A percentile compares a stretch with the other conserved stretches of the same genome.
Evolutionary conservation across 2,113 vertebrate species (phyloP).

Genomic region (Petrocephalus microphthalmus): DNA sequence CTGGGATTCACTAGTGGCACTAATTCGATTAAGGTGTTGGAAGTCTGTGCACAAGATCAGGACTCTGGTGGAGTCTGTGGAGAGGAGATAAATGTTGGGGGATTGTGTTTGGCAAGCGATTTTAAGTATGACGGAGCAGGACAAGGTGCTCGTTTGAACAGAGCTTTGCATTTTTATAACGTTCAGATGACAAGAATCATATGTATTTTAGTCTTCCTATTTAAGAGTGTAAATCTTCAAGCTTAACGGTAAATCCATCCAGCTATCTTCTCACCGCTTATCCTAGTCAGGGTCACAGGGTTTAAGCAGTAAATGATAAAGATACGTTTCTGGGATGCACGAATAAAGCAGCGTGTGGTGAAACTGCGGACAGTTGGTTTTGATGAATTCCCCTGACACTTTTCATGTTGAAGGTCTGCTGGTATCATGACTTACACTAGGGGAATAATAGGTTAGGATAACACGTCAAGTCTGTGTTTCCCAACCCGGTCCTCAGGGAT

Average conservation of each 20-base stretch:
- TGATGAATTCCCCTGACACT: neutral
- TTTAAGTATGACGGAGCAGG: neutral
- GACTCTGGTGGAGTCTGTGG: neutral
- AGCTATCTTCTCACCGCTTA: neutral
- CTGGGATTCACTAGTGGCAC: neutral
- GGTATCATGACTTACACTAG: neutral
- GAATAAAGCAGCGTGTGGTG: neutral
- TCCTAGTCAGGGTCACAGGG: neutral
- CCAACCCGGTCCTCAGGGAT: neutral
- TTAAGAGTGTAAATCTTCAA: neutral
- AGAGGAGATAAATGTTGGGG: neutral
- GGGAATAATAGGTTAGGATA: neutral
- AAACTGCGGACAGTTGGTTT: neutral
- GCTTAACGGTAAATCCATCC: neutral
- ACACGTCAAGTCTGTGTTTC: neutral
- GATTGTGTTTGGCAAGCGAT: neutral
- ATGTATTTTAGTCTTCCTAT: neutral
- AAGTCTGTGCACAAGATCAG: neutral
- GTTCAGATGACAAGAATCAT: neutral
- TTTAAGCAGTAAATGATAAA: neutral
- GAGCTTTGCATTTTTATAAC: neutral
- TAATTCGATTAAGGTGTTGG: conserved; percentile 18
- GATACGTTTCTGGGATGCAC: neutral
- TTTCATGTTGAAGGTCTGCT: neutral
- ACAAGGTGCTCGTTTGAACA: neutral